Conservation (phyloP, 2,888 invertebrate species). For the Clitarchus hookeri region DNA sequence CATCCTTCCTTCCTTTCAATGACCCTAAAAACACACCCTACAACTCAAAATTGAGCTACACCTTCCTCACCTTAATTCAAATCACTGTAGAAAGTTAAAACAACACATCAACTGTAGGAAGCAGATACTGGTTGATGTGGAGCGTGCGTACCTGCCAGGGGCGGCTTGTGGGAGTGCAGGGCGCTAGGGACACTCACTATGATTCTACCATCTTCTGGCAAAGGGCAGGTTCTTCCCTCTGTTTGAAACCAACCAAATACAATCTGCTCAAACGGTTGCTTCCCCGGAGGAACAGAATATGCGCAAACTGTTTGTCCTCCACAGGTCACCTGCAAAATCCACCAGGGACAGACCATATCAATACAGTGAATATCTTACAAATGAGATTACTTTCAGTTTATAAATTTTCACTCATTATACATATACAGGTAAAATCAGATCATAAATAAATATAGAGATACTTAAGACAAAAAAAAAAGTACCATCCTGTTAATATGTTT, state of each 20-base stretch:
- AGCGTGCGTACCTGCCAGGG: conserved; percentile 66
- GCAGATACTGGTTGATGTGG: conserved; percentile 45
- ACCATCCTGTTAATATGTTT: too few relatives aligned
- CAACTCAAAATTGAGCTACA: not conserved
- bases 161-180: conserved; percentile 95
- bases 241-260: conserved; percentile 60
- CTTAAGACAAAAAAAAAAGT: too few relatives aligned
- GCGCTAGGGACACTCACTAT: conserved; percentile 87
- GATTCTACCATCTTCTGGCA: conserved; percentile 59
- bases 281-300: conserved; percentile 68
- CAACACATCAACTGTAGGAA: not conserved
- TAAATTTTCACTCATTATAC: too few relatives aligned
- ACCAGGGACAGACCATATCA: not conserved
- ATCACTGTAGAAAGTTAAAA: not conserved
- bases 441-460: too few relatives aligned
- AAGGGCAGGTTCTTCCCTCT: conserved; percentile 34
- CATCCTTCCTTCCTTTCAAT: too few relatives aligned
- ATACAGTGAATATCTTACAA: not conserved
- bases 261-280: conserved; percentile 88
- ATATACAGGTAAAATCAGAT: too few relatives aligned
- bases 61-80: not conserved
- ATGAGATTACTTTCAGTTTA: too few relatives aligned
- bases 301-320: conserved; percentile 69
- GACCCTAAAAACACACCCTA: not conserved
- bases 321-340: conserved; percentile 63